Evolutionary conservation across 2,888 invertebrate species (phyloP), one percentile per base, ranked within the genome.

Genomic region (Melanostoma scalare): DNA sequence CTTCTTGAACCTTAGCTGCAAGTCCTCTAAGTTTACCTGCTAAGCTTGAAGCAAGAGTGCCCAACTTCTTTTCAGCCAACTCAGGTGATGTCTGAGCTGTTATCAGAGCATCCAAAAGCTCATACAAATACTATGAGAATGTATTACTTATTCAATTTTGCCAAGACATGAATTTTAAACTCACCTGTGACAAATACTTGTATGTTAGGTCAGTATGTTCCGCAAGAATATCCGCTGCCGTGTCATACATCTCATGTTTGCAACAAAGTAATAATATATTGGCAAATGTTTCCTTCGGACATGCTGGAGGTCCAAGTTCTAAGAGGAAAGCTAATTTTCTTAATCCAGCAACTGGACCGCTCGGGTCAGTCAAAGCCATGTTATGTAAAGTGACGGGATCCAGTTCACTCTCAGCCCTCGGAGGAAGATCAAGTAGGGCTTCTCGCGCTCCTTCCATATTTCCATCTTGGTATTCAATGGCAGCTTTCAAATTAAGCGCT

Each of bases 361-460:
- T 95, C 0, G 98, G 96, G 88, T 97, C 97, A 0, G 94, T 93
- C 48, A 99, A 92, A 0, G 99, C 99, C 91, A 99, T 96, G 90
- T 99, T 99, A 90, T 99, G 99, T 48, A 99, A 93, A 3, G 99
- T 99, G 0, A 99, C 97, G 3, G 98, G 98, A 91, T 99, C 99
- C 86, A 99, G 92, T 92, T 99, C 99, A 89, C 98, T 98, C 91
- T 99, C 99, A 6, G 97, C 96, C 85, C 99, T 93, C 0, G 98
- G 98, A 2, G 97, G 97, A 94, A 97, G 95, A 89, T 97, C 97
- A 3, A 95, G 95, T 38, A 98, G 91, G 0, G 97, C 97, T 91
- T 97, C 97, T 87, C 95, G 93, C 0, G 97, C 96, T 2, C 96
- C 96, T 88, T 97, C 96, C 88, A 95, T 93, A 90, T 97, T 96